A percentile compares a stretch with the other conserved stretches of the same genome.
Conservation (phyloP, 2,113 vertebrate genomes). For the Pholis gunnellus region DNA sequence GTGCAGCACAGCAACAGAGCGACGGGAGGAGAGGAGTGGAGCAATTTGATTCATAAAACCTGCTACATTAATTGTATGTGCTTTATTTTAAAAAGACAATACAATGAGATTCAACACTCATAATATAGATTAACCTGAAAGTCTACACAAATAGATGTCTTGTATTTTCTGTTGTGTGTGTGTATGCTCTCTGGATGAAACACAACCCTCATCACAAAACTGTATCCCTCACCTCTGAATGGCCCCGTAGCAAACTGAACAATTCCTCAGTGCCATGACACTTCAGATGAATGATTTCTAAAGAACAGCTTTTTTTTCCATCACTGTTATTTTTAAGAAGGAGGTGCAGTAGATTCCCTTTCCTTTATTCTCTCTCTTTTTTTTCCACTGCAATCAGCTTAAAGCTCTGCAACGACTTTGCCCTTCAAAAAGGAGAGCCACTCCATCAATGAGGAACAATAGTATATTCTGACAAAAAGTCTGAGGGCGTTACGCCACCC, state of each 20-base stretch:
- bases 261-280: constrained; percentile 15
- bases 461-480: constrained; percentile 80
- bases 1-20: constrained; percentile 57
- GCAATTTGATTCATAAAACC: not conserved
- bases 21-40: constrained; percentile 7
- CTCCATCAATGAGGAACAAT: constrained; percentile 80
- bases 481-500: constrained; percentile 73
- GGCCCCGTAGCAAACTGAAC: constrained; percentile 1
- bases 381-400: constrained; percentile 55
- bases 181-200: not conserved
- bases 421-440: constrained; percentile 59
- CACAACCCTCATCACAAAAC: not conserved
- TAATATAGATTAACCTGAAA: not conserved
- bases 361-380: constrained; percentile 26
- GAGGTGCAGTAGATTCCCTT: constrained; percentile 41
- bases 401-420: constrained; percentile 60
- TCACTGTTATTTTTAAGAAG: constrained; percentile 46
- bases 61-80: not conserved
- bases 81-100: not conserved
- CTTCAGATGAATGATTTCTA: constrained; percentile 33
- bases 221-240: constrained; percentile 22
- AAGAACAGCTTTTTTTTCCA: constrained; percentile 9
- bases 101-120: not conserved
- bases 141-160: not conserved
- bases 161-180: not conserved